Conservation (phyloP, 2,113 vertebrate species). For the Cheirogaleus medius region DNA sequence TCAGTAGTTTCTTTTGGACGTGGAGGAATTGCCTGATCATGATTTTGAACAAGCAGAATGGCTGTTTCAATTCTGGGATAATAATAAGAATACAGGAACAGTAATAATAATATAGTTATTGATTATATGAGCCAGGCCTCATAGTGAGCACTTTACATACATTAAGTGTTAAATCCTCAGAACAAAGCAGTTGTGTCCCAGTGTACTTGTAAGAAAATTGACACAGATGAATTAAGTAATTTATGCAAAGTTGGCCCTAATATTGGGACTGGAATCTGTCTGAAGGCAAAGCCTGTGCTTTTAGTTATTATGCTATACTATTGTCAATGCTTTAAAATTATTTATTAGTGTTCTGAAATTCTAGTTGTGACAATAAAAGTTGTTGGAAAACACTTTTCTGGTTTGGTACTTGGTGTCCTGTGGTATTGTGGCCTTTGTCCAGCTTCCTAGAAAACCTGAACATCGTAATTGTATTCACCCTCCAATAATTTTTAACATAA, state of each 20-base stretch:
- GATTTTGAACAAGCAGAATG: conserved; percentile 12
- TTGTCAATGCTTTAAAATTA: background rate
- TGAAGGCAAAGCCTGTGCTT: background rate
- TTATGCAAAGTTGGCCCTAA: background rate
- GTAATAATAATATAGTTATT: background rate
- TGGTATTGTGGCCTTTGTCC: background rate
- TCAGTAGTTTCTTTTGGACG: background rate
- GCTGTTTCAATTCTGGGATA: conserved; percentile 9
- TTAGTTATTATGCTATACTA: background rate
- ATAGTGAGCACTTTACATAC: background rate
- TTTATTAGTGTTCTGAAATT: background rate
- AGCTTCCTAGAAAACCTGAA: background rate
- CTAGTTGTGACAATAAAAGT: background rate
- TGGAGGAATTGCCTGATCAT: background rate
- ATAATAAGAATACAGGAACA: background rate
- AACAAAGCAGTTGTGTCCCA: background rate
- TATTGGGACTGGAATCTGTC: background rate
- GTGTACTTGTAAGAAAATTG: conserved; percentile 11
- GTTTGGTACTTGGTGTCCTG: background rate
- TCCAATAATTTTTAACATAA: background rate
- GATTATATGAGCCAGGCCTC: background rate
- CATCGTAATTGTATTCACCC: background rate
- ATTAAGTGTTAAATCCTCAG: background rate
- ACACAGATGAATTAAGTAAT: background rate
- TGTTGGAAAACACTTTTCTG: background rate